Conservation (phyloP, 2,888 invertebrate genomes). For the Morinoia aosen region DNA sequence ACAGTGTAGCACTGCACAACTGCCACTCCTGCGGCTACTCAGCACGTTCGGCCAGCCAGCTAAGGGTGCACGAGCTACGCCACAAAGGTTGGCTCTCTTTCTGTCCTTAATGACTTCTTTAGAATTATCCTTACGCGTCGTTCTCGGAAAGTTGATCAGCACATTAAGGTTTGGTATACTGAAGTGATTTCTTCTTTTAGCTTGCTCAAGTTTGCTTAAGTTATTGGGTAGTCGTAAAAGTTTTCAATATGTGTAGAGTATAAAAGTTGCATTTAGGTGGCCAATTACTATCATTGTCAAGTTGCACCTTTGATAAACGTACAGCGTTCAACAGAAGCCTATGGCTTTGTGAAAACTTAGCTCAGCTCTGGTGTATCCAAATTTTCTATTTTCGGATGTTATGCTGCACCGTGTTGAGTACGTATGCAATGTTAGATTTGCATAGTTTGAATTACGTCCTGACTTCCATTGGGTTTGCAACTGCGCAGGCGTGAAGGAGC, state of each 20-base stretch:
- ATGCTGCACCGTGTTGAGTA: background rate
- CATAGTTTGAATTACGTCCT: background rate
- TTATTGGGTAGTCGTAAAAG: no score
- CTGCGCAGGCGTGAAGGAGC: constrained; percentile 63
- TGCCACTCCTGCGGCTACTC: constrained; percentile 62
- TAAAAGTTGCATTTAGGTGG: no score
- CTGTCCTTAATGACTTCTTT: background rate
- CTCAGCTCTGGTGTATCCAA: background rate
- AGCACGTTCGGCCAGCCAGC: constrained; percentile 65
- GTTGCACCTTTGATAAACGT: no score
- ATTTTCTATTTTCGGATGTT: background rate
- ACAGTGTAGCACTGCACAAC: background rate
- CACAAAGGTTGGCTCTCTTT: constrained; percentile 59
- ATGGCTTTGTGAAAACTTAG: background rate
- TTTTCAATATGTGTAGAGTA: no score
- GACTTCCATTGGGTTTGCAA: background rate
- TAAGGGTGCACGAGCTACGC: constrained; percentile 65
- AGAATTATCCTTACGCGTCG: background rate
- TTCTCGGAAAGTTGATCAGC: background rate
- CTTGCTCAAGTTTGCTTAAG: background rate
- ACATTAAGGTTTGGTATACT: background rate
- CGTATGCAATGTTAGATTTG: background rate
- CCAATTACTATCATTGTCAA: no score
- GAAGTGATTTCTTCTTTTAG: background rate
- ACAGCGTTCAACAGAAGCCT: background rate